These are phyloP conservation scores for Stenoptilia bipunctidactyla DNA, from an alignment of 2,888 invertebrate species.

Conservation along the genomic window DNA sequence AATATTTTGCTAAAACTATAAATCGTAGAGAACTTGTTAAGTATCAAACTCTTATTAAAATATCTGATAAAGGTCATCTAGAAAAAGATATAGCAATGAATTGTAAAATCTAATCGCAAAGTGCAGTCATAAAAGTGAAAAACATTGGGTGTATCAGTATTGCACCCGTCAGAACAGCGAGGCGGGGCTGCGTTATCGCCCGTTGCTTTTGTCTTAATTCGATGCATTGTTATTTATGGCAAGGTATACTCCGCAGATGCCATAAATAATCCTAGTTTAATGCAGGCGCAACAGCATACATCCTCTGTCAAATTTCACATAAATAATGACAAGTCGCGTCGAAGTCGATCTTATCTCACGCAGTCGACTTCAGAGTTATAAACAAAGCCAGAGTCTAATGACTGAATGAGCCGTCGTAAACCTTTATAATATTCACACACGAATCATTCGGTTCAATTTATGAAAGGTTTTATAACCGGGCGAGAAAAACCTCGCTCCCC, in stretches of 20 bases:
- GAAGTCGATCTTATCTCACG: constrained; percentile 21
- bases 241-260: constrained; percentile 36
- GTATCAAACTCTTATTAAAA: too few relatives aligned
- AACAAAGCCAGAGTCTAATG: constrained; percentile 60
- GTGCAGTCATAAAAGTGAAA: constrained; percentile 50
- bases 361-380: constrained; percentile 28
- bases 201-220: constrained; percentile 64
- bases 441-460: constrained; percentile 59
- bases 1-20: too few relatives aligned
- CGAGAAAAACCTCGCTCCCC: constrained; percentile 41
- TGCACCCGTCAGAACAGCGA: constrained; percentile 51
- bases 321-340: constrained; percentile 52
- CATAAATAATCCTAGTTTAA: constrained; percentile 62
- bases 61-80: too few relatives aligned
- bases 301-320: constrained; percentile 64
- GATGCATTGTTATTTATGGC: constrained; percentile 55
- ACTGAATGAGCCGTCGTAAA: constrained; percentile 65
- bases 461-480: constrained; percentile 60
- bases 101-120: constrained; percentile 30
- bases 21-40: too few relatives aligned
- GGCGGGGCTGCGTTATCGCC: constrained; percentile 50
- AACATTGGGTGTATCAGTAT: constrained; percentile 44
- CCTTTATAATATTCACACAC: constrained; percentile 57
- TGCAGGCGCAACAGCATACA: constrained; percentile 20
- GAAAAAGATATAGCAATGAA: too few relatives aligned